Evolutionary conservation across 2,888 invertebrate genomes (phyloP), one percentile per base, ranked within the genome.

Genomic region (Meta bourneti): DNA sequence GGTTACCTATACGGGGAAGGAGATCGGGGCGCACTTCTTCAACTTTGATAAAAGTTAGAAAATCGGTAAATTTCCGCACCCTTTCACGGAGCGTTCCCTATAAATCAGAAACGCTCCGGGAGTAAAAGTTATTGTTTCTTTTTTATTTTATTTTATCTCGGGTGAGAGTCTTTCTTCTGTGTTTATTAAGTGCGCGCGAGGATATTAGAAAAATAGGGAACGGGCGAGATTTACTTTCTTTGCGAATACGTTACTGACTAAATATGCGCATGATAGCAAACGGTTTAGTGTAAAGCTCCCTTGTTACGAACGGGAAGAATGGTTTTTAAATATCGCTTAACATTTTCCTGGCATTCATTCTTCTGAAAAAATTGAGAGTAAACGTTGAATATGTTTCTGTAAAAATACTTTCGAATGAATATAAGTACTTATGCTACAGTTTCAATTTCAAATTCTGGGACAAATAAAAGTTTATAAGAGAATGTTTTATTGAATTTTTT

Each of bases 21-120:
- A 19, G 51, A 74, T 75, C 49, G 51, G 72, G 87, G 71, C 71
- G 86, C 51, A 81, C 86, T 91, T 81, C 81, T 91, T 91, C 70
- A 86, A 86, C 71, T 86, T 81, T 77, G 90, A 85, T 85, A 90
- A 85, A 90, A 90, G 85, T 90, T 90, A 81, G 85, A 74, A 74
- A 90, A 90, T 90, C 90, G 90, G 85, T 74, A 80, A 86, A 90
- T 90, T 90, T 90, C 85, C 75, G 80, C 79, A 49, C 80, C n/a
- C 74, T 48, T n/a, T 13, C 20, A 90, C 51, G 75, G 71, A 34
- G 85, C 49, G 75, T 77, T 20, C 16, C 84, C 69, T 61, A 86
- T 82, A 82, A 86, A 91, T 91, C 90, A 78, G 86, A 74, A 90
- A 71, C 84, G 84, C 13, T 71, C 78, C 52, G 7, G 61, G 79